phyloP scores from a whole-genome alignment of 1,140 invertebrate species.

The Pseudomyrmex cubaensis region DNA sequence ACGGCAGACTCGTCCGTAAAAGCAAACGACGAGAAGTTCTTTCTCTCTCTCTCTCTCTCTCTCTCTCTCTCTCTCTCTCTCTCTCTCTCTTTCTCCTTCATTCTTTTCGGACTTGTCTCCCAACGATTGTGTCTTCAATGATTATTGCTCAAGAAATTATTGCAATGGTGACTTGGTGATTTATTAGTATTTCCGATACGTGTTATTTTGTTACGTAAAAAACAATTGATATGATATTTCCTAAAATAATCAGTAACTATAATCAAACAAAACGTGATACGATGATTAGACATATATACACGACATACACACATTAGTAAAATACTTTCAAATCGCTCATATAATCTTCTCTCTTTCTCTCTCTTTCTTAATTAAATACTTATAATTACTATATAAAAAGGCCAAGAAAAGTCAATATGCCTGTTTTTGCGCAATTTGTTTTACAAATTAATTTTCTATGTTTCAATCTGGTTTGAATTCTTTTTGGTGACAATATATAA shows the following conservation, averaged over 20 bases:
- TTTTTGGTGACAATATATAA: too few relatives aligned
- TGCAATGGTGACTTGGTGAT: slow-evolving; percentile 43
- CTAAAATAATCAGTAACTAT: not conserved
- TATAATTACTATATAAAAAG: too few relatives aligned
- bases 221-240: not conserved
- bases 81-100: not conserved
- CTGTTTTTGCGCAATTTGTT: too few relatives aligned
- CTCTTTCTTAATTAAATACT: too few relatives aligned
- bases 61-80: slow-evolving; percentile 10
- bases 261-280: not conserved
- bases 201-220: not conserved
- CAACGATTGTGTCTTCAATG: slow-evolving; percentile 33
- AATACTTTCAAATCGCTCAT: not conserved
- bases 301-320: not conserved
- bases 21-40: slow-evolving; percentile 37
- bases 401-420: too few relatives aligned
- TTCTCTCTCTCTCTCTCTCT: slow-evolving; percentile 20
- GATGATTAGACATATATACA: not conserved
- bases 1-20: slow-evolving; percentile 15
- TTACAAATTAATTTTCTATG: too few relatives aligned
- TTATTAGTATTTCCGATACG: slow-evolving; percentile 46
- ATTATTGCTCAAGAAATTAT: slow-evolving; percentile 60
- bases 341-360: not conserved
- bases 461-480: too few relatives aligned
- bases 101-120: not conserved